These are phyloP conservation scores for Prunella fulvescens DNA, from an alignment of 2,113 vertebrate genomes.

Conservation along the genomic window DNA sequence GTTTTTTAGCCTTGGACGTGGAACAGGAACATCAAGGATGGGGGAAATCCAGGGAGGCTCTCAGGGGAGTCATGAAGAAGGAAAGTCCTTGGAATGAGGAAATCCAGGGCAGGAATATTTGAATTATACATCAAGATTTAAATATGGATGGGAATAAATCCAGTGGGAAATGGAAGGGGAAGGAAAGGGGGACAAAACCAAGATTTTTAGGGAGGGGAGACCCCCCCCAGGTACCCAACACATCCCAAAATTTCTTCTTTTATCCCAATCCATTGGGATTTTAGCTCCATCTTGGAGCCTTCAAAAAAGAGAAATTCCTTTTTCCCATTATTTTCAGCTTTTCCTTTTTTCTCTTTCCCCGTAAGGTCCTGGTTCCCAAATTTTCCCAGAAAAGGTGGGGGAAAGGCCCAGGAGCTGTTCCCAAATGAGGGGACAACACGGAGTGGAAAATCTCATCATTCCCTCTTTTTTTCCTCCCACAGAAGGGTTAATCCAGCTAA, in stretches of 20 bases:
- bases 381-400: fast-evolving
- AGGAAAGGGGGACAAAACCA: neutral
- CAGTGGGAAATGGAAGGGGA: neutral
- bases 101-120: neutral
- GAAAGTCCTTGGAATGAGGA: neutral
- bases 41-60: neutral
- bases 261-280: fast-evolving
- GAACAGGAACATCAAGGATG: neutral
- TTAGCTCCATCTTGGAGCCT: neutral
- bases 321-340: neutral
- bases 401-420: fast-evolving
- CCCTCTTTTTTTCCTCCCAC: neutral
- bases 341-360: neutral
- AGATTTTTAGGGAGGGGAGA: too few species aligned
- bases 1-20: neutral
- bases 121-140: neutral
- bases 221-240: neutral
- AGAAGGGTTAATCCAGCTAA: neutral
- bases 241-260: neutral
- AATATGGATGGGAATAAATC: neutral
- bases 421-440: neutral
- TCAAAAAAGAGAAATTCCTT: neutral
- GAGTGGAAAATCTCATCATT: neutral
- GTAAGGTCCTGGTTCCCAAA: fast-evolving
- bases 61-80: neutral